These are phyloP conservation scores for Ondatra zibethicus DNA, from an alignment of 2,113 vertebrate genomes.

Conservation along the genomic window DNA sequence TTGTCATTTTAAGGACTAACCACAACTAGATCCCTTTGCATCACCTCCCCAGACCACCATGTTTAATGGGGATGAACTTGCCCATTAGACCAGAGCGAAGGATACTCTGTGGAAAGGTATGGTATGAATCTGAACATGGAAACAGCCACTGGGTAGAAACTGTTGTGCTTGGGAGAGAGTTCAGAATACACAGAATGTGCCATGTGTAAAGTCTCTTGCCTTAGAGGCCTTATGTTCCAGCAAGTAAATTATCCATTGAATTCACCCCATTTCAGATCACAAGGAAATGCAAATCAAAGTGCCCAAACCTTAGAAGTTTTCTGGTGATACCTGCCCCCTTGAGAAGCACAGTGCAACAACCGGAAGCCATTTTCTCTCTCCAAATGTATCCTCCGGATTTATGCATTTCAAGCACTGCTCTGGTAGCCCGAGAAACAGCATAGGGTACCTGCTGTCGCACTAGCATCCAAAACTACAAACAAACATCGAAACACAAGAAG, in stretches of 20 bases:
- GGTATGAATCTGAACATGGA: neutral
- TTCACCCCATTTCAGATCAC: constrained; percentile 17
- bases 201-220: neutral
- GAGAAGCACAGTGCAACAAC: constrained; percentile 34
- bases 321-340: neutral
- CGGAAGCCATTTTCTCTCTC: neutral
- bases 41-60: accelerated
- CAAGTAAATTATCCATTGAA: neutral
- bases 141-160: neutral
- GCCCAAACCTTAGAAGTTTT: neutral
- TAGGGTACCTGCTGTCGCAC: neutral
- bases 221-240: neutral
- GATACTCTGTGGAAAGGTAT: accelerated
- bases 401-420: neutral
- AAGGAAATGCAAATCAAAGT: neutral
- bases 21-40: neutral
- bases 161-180: neutral
- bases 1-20: neutral
- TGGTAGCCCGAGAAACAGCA: constrained; percentile 22
- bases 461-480: constrained; percentile 17
- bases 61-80: neutral
- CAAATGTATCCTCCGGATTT: constrained; percentile 49
- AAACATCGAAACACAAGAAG: neutral
- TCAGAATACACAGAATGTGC: neutral
- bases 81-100: neutral